Percentiles rank a stretch among this genome's conserved stretches.
Conservation (phyloP, 2,113 vertebrate genomes). For the Sitta europaea region DNA sequence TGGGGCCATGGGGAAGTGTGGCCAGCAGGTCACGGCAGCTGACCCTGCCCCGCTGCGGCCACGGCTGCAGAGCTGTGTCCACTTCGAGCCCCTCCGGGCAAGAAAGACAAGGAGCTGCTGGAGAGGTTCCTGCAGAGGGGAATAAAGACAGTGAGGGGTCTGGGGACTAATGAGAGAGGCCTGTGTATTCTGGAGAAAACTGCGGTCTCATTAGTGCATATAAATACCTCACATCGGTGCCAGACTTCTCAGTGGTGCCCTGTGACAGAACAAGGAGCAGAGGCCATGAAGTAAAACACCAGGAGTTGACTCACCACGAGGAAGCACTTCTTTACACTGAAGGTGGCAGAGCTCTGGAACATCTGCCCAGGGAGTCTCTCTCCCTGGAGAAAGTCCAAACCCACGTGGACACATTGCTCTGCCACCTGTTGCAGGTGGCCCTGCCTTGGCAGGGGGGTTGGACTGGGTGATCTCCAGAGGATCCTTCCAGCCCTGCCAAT, state of each 20-base stretch:
- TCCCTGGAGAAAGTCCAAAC: neutral
- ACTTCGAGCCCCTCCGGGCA: neutral
- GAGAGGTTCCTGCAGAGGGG: neutral
- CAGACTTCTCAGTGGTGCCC: neutral
- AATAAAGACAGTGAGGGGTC: neutral
- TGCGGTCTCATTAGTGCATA: neutral
- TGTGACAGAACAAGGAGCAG: rapidly evolving
- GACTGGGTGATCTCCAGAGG: neutral
- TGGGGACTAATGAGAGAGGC: neutral
- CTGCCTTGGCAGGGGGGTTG: neutral
- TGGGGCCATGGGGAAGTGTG: rapidly evolving
- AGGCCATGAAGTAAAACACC: neutral
- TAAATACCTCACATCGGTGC: neutral
- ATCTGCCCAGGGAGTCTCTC: neutral
- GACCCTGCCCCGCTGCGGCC: neutral
- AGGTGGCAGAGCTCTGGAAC: neutral
- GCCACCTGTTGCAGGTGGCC: neutral
- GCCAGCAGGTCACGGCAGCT: neutral
- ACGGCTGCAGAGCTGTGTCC: neutral
- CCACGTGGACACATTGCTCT: neutral
- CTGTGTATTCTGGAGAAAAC: neutral
- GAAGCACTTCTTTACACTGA: too few species aligned
- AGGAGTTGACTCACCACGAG: neutral
- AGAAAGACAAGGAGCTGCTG: neutral
- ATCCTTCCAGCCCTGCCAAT: neutral